Percentiles rank a stretch among this genome's conserved stretches.
Conservation (phyloP, 2,888 invertebrate genomes). For the Panzeria rudis region DNA sequence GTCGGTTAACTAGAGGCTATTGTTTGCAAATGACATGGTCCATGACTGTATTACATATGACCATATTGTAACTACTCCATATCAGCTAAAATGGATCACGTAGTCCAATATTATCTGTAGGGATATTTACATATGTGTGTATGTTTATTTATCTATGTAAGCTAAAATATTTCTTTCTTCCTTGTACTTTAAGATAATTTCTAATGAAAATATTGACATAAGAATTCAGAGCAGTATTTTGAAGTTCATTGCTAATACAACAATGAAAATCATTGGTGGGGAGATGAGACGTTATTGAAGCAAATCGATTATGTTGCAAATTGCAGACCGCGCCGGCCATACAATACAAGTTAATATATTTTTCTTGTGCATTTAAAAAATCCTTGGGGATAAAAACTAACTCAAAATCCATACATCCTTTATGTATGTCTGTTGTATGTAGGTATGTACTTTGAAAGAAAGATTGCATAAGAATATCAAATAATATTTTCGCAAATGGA, state of each 20-base stretch:
- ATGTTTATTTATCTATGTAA: too few relatives aligned
- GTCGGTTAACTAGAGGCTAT: too few relatives aligned
- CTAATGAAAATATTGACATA: slow-evolving; percentile 24
- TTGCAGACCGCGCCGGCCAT: background rate
- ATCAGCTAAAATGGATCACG: too few relatives aligned
- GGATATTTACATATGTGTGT: too few relatives aligned
- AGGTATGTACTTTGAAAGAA: background rate
- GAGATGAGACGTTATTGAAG: background rate
- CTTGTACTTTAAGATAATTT: background rate
- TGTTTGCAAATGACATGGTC: too few relatives aligned
- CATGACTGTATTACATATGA: too few relatives aligned
- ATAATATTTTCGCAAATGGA: background rate
- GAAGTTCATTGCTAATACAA: background rate
- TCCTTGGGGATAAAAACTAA: background rate
- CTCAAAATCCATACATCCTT: background rate
- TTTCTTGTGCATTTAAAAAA: background rate
- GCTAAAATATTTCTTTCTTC: too few relatives aligned
- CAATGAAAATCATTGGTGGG: background rate
- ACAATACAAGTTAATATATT: background rate
- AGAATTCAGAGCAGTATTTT: background rate
- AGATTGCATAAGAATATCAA: background rate
- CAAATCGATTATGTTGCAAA: background rate
- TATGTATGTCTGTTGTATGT: background rate
- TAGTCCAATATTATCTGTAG: too few relatives aligned
- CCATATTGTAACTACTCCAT: too few relatives aligned